Evolutionary conservation across 2,113 vertebrate genomes (phyloP), one percentile per base, ranked within the genome.

Genomic region (Nycticorax nycticorax): DNA sequence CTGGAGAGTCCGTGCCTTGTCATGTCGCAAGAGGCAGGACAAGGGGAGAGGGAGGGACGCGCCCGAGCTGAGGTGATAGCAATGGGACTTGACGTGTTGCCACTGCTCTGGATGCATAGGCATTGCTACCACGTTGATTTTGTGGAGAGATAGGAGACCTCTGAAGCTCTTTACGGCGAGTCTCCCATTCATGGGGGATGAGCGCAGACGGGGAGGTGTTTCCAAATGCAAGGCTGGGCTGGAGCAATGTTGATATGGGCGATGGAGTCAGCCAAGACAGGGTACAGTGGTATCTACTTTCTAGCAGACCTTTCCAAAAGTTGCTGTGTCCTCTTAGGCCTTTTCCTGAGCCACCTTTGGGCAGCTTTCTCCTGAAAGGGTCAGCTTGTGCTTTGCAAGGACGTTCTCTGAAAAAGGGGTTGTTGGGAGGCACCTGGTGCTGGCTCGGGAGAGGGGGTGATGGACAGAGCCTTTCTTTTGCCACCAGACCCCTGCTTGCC

Each of bases 111-210:
- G n/a, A 7, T 32, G n/a, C 12, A 5, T 37, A 47, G 55, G 55
- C 4, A 4, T 48, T 63, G 66, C 35, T 35, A 12, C 73, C 6
- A 1, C 11, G 2, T 68, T n/a, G 22, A n/a, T 68, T 68, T 68
- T 68, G 22, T 26, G n/a, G 66, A 47, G 41, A 24, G 32, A 47
- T 13, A 37, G n/a, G n/a, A 50, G n/a, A 69, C 21, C 10, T 84
- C 24, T 22, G 50, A 62, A 91, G 32, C 23, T 81, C 26, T 33
- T 81, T 10, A 19, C 0, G 0, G 19, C 0, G 4, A 47, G 20
- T 20, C 26, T 80, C 8, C 26, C 5, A 0, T 77, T n/a, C 0
- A 1, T 8, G 24, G 14, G 5, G 22, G 5, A 3, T 0, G 0
- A 83, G 39, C 30, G 27, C 53, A 39, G 26, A 23, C 1, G 2